Evolutionary conservation across 2,113 vertebrate species (phyloP).

Genomic region (Catharus fuscescens): DNA sequence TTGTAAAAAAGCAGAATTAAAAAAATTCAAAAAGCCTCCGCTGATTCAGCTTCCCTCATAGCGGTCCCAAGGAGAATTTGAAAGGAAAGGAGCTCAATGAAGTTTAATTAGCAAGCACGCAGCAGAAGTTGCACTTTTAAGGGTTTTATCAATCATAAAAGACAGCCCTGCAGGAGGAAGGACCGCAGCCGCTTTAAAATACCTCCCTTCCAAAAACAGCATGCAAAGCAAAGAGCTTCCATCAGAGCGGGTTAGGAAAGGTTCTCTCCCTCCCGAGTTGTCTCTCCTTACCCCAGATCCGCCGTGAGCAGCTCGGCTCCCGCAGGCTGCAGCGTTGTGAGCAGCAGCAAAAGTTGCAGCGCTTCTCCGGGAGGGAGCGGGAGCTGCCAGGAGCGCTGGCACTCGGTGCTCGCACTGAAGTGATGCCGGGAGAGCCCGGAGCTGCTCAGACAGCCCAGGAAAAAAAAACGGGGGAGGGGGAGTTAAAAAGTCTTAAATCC

Average conservation of each 20-base stretch:
- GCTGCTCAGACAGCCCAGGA: conserved; percentile 12
- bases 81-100: neutral
- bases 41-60: conserved; percentile 7
- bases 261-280: conserved; percentile 16
- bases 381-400: conserved; percentile 63
- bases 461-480: neutral
- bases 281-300: conserved; percentile 37
- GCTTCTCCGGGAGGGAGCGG: conserved; percentile 43
- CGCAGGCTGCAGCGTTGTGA: neutral
- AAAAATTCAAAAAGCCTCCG: neutral
- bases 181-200: neutral
- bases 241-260: neutral
- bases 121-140: neutral
- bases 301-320: neutral
- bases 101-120: conserved; percentile 45
- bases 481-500: conserved; percentile 66
- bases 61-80: conserved; percentile 5
- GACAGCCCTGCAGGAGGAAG: neutral
- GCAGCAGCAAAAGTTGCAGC: conserved; percentile 67
- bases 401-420: conserved; percentile 54
- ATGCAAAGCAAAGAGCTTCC: neutral
- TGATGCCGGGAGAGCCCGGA: conserved; percentile 46
- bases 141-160: neutral
- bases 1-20: neutral
- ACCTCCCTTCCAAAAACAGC: neutral